phyloP scores from a whole-genome alignment of 92 coral and sea anemone species.

The Porites lobata region DNA sequence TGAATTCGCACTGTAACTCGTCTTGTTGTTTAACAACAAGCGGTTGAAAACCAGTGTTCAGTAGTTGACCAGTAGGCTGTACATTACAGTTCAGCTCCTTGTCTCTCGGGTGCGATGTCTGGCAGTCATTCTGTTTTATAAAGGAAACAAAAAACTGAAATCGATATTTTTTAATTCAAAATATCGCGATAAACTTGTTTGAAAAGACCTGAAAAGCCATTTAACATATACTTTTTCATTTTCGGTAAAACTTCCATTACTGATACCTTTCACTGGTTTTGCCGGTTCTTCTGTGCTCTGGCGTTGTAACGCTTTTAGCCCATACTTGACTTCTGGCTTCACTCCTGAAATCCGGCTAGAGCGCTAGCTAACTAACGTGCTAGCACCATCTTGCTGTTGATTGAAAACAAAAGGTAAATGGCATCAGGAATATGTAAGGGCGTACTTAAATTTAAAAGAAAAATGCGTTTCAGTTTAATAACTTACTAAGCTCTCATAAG shows the following conservation, averaged over 20 bases:
- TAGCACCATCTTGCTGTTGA: background rate
- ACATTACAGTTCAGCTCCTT: background rate
- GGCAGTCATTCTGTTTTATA: background rate
- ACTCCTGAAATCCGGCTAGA: too few species aligned
- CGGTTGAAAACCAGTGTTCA: background rate
- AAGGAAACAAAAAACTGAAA: background rate
- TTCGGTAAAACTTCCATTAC: too few species aligned
- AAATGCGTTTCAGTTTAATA: background rate
- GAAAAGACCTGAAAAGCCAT: too few species aligned
- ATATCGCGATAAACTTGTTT: background rate
- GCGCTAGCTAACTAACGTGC: too few species aligned
- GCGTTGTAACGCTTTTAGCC: background rate
- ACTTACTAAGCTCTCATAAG: slow-evolving; percentile 5
- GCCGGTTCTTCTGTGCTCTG: too few species aligned
- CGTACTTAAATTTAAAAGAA: background rate
- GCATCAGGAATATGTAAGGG: background rate
- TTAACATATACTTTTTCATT: too few species aligned
- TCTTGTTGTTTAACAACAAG: slow-evolving; percentile 34
- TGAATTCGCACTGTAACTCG: background rate
- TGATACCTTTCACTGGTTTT: too few species aligned
- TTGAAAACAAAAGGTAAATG: background rate
- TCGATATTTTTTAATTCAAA: background rate
- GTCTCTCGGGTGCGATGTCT: background rate
- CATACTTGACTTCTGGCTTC: background rate
- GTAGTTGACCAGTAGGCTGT: background rate